Evolutionary conservation across 2,797 vertebrate genomes (phyloP).

Genomic region (Hapalemur alaotrensis): DNA sequence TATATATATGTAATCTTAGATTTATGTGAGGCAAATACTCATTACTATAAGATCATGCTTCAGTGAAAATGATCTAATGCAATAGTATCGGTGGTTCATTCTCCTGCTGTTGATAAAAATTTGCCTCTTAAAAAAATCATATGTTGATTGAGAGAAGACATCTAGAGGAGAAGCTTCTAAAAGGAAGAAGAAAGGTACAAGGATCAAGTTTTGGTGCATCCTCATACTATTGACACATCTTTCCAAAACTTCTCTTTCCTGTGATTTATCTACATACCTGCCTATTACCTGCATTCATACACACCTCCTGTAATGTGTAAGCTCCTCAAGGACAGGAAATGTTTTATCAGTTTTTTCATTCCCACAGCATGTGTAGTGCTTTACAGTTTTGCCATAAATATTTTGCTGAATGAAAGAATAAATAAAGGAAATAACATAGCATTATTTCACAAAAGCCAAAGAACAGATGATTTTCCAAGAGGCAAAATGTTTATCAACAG

Average conservation of each 20-base stretch:
- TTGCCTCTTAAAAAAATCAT: constrained; percentile 34
- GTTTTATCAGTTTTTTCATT: not conserved
- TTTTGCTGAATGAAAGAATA: constrained; percentile 18
- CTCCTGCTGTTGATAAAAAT: not conserved
- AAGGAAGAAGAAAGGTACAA: not conserved
- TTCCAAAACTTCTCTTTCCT: not conserved
- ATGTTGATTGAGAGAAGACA: not conserved
- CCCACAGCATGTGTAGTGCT: not conserved
- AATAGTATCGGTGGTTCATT: constrained; percentile 5
- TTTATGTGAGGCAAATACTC: not conserved
- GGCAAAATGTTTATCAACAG: constrained; percentile 22
- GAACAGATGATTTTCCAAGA: constrained; percentile 45
- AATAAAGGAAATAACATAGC: constrained; percentile 25
- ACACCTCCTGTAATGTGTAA: not conserved
- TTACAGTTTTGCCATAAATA: constrained; percentile 1
- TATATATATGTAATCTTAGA: not conserved
- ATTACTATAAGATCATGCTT: constrained; percentile 13
- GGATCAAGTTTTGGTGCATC: not conserved
- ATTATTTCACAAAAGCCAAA: constrained; percentile 39
- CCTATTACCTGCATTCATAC: not conserved
- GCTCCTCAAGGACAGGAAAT: not conserved
- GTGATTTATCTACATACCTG: not conserved
- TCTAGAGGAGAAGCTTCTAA: not conserved
- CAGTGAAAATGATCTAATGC: not conserved
- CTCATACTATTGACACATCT: not conserved